Conservation (phyloP, 2,888 invertebrate species). For the Pristionchus maxplancki region DNA sequence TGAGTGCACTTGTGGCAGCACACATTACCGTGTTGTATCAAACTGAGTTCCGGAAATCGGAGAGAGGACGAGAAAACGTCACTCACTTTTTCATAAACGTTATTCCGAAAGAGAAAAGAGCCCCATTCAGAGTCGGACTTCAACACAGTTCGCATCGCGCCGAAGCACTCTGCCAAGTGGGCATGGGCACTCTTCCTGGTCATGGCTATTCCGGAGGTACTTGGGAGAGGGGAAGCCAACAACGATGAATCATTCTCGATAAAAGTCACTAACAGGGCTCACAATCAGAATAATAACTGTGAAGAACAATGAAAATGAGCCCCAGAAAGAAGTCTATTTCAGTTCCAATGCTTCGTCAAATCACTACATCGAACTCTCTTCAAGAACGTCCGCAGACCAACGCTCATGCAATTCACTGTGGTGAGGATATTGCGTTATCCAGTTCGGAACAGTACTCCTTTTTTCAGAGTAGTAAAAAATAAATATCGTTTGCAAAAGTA, state of each 20-base stretch:
- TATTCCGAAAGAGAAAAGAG: neutral
- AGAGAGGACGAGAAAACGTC: too few relatives aligned
- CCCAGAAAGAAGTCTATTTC: too few relatives aligned
- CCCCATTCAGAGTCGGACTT: slow-evolving; percentile 64
- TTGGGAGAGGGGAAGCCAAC: slow-evolving; percentile 62
- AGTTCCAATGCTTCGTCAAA: slow-evolving; percentile 75
- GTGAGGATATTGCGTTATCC: slow-evolving; percentile 55
- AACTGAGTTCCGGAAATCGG: too few relatives aligned
- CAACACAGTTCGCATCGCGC: slow-evolving; percentile 73
- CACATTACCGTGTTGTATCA: neutral
- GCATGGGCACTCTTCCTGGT: slow-evolving; percentile 79
- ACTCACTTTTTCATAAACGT: too few relatives aligned
- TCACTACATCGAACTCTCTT: slow-evolving; percentile 79
- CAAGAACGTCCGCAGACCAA: slow-evolving; percentile 75
- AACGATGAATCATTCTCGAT: neutral
- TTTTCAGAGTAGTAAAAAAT: too few relatives aligned
- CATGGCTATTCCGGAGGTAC: slow-evolving; percentile 78
- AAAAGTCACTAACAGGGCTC: too few relatives aligned
- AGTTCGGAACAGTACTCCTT: neutral
- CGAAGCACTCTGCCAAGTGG: slow-evolving; percentile 77
- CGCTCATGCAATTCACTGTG: slow-evolving; percentile 71
- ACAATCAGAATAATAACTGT: too few relatives aligned
- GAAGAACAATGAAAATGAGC: too few relatives aligned
- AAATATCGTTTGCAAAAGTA: neutral
- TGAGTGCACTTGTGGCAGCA: neutral